Percentiles rank a stretch among this genome's conserved stretches.
phyloP scores from a whole-genome alignment of 2,888 invertebrate species.

The Leucania comma region DNA sequence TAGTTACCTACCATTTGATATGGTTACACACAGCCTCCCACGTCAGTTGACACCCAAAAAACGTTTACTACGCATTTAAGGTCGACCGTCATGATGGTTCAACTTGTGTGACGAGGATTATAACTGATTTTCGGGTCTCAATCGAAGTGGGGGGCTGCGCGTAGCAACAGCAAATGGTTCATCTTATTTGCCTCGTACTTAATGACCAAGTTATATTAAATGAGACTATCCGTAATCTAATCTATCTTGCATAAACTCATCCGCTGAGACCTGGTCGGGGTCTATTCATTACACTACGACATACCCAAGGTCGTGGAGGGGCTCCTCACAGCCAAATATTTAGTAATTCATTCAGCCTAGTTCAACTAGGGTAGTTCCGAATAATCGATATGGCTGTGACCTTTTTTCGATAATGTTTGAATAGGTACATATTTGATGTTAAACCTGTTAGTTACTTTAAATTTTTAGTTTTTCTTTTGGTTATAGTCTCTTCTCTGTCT shows the following conservation, averaged over 20 bases:
- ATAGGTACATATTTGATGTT: slow-evolving; percentile 33
- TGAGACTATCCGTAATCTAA: slow-evolving; percentile 12
- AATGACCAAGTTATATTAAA: neutral
- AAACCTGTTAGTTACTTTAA: neutral
- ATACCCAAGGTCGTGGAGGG: slow-evolving; percentile 44
- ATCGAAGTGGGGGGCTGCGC: no score
- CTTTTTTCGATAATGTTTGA: slow-evolving; percentile 38
- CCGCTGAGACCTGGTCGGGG: slow-evolving; percentile 36
- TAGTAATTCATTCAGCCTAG: slow-evolving; percentile 48
- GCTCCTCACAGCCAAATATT: slow-evolving; percentile 40
- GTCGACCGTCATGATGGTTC: no score
- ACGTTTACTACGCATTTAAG: no score
- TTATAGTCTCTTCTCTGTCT: neutral
- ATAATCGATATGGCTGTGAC: slow-evolving; percentile 45
- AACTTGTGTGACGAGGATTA: no score
- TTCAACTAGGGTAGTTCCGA: slow-evolving; percentile 31
- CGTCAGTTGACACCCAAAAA: no score
- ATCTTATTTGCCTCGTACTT: no score
- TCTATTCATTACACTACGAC: slow-evolving; percentile 42
- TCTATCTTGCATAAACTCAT: slow-evolving; percentile 49
- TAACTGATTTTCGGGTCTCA: no score
- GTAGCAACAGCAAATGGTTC: no score
- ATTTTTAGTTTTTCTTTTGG: neutral
- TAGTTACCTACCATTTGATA: no score
- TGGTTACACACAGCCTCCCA: no score